A percentile compares a stretch with the other conserved stretches of the same genome.
These are phyloP conservation scores for Leuciscus waleckii DNA, from an alignment of 2,797 vertebrate species.

Conservation along the genomic window DNA sequence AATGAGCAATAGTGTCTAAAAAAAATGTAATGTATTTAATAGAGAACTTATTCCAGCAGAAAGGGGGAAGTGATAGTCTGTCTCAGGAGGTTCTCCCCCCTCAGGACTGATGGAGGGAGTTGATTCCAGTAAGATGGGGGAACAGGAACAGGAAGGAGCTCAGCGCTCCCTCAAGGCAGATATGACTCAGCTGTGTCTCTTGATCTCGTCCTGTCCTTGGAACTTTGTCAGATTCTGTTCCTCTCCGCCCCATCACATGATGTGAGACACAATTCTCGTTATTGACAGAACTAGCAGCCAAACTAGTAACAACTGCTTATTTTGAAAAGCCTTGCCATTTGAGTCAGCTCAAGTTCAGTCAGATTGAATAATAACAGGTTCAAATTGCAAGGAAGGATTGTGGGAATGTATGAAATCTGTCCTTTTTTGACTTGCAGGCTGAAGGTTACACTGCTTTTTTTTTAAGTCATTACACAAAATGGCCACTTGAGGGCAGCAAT, in stretches of 20 bases:
- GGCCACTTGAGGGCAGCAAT: slow-evolving; percentile 50
- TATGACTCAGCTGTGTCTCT: slow-evolving; percentile 51
- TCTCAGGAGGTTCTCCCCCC: slow-evolving; percentile 1
- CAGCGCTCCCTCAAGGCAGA: slow-evolving; percentile 32
- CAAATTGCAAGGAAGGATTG: not conserved
- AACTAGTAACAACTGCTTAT: slow-evolving; percentile 1
- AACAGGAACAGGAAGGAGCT: slow-evolving; percentile 37
- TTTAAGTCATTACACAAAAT: not conserved
- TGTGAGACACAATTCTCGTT: slow-evolving; percentile 38
- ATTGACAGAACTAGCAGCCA: slow-evolving; percentile 43
- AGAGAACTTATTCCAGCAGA: not conserved
- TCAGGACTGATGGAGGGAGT: slow-evolving; percentile 47
- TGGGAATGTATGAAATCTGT: not conserved
- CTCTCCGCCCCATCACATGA: slow-evolving; percentile 6
- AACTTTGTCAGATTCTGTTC: slow-evolving; percentile 33
- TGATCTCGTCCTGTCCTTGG: slow-evolving; percentile 42
- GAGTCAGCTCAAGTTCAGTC: slow-evolving; percentile 26
- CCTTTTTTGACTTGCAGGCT: not conserved
- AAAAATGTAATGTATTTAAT: not conserved
- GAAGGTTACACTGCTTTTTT: not conserved
- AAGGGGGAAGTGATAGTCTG: not conserved
- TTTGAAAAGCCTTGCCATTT: not conserved
- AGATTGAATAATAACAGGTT: not conserved
- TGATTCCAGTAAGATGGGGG: slow-evolving; percentile 54
- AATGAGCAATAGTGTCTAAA: not conserved